Evolutionary conservation across 2,113 vertebrate genomes (phyloP), one percentile per base, ranked within the genome.

Genomic region (Strigops habroptila): DNA sequence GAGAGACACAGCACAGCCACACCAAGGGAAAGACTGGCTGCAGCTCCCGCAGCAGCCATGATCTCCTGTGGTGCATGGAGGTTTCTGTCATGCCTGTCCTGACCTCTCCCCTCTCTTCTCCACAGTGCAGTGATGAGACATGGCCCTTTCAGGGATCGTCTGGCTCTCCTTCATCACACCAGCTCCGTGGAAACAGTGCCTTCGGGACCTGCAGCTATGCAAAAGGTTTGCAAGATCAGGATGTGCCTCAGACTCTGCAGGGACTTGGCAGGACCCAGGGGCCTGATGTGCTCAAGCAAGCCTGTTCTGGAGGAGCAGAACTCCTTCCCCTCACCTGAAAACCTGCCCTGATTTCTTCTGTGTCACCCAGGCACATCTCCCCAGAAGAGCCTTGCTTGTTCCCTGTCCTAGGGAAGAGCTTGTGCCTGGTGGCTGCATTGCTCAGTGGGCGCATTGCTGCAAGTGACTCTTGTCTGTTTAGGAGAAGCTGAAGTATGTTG

Each of bases 381-480:
- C 28, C 53, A 18, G 16, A 18, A 11, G 43, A 68, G 7, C 68
- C 30, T 23, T 83, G 27, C 55, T 24, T 5, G 0, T 18, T 14
- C 48, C n/a, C 21, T 60, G 33, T 16, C 16, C 39, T 6, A 16
- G 76, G 53, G 57, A 41, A 48, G 39, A 39, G 30, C 67, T 55
- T 18, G 30, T 1, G 12, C 44, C 59, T 0, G 0, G 18, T 8
- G 30, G 18, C 60, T n/a, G 55, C 0, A 0, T n/a, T 59, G 55
- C 33, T 57, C 33, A n/a, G 33, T n/a, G 57, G 14, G 33, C 21
- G 9, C 39, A 39, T 39, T 39, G 39, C 39, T 39, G 7, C 27
- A 22, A 49, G 44, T 3, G 31, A 17, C 59, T 52, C 65, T 81
- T 17, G 28, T 25, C 33, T 82, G 33, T 41, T 90, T 35, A n/a